phyloP scores from a whole-genome alignment of 2,113 vertebrate genomes.

The Marmota monax region DNA sequence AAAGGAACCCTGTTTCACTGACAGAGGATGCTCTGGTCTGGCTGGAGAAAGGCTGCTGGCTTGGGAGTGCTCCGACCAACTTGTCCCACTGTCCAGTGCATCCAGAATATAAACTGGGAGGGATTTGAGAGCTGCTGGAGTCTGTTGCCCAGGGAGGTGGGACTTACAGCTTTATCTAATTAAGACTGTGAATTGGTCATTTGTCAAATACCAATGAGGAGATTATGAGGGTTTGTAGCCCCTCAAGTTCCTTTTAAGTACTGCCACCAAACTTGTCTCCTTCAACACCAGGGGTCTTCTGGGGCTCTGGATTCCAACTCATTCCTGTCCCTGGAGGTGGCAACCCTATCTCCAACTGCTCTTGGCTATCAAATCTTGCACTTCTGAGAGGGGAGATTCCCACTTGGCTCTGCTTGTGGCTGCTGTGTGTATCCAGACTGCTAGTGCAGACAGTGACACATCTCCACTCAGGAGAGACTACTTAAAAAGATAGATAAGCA shows the following conservation, averaged over 20 bases:
- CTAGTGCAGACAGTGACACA: neutral
- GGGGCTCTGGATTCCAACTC: neutral
- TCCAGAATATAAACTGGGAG: neutral
- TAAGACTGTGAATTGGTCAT: neutral
- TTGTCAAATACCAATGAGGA: neutral
- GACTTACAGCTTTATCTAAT: neutral
- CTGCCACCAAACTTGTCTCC: neutral
- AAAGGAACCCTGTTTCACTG: neutral
- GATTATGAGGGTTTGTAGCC: neutral
- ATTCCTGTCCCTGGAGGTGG: neutral
- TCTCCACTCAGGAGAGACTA: neutral
- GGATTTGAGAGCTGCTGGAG: neutral
- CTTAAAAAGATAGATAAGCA: neutral
- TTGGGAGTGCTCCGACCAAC: neutral
- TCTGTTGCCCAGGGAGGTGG: neutral
- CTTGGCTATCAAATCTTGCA: neutral
- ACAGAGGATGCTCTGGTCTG: neutral
- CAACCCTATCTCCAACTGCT: neutral
- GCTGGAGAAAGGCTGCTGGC: neutral
- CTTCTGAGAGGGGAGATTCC: neutral
- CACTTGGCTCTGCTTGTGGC: neutral
- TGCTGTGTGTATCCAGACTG: neutral
- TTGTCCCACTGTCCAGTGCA: neutral
- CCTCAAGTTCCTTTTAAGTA: neutral
- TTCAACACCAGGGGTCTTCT: neutral